Base-by-base conservation (phyloP, 2,797 vertebrate genomes). In the Mareca penelope region DNA sequence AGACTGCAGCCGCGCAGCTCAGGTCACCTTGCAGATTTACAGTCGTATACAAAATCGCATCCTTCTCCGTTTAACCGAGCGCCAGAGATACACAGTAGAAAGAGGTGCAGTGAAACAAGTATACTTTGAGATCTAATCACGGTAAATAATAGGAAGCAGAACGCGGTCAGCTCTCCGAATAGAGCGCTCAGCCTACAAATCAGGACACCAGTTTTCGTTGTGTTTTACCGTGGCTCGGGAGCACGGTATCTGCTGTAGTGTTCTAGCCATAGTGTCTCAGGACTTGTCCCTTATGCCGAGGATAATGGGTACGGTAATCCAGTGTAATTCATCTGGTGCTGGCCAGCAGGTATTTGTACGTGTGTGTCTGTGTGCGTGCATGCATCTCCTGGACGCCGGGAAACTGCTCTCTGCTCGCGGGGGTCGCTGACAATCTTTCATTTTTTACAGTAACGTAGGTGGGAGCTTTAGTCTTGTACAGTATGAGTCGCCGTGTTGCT, bases 1-100 rank as follows among this genome's bases (percentile, higher is more conserved):
- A 95, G 89, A 78, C 80, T 88, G 44, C 50, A 89, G 95, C 95
- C 88, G 94, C 93, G 93, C 80, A 67, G 60, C 88, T 94, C 94
- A 80, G 96, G 95, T 96, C 97, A 97, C 96, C 96, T 96, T 95
- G 93, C 73, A 97, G 87, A 96, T 96, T 95, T 94, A 92, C 85
- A 91, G 39, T 82, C 50, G 21, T 87, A 95, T 68, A 94, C 93
- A 96, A 96, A 96, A 95, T 24, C 60, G 78, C 77, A 69, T 71
- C 89, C 82, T 80, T 95, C 76, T 88, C 82, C 89, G 37, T 64
- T 87, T 85, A 91, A 86, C 63, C 61, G 33, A 95, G 96, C 8
- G 33, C 95, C 94, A 93, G 81, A 95, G 87, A 76, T 85, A 76
- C 79, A 50, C 48, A 4, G 76, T 88, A 96, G 96, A 94, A 92